These are phyloP conservation scores for Spilogale gracilis DNA, from an alignment of 2,113 vertebrate genomes.

Conservation along the genomic window DNA sequence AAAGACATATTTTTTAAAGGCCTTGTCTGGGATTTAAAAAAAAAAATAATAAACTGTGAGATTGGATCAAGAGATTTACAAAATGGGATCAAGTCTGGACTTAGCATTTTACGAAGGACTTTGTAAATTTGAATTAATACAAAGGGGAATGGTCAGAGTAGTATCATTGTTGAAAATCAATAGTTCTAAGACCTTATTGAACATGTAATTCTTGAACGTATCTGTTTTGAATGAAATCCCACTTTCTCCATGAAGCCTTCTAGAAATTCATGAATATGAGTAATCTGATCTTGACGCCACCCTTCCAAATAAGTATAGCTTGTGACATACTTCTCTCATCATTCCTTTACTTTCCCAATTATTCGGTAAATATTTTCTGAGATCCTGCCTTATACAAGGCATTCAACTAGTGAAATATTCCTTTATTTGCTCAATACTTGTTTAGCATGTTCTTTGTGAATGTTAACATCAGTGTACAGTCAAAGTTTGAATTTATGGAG, in stretches of 20 bases:
- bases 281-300: background rate
- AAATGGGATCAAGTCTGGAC: background rate
- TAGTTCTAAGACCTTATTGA: background rate
- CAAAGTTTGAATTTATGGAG: background rate
- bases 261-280: background rate
- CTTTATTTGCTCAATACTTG: background rate
- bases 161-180: background rate
- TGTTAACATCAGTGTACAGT: background rate
- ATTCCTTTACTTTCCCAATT: background rate
- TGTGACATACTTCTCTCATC: background rate
- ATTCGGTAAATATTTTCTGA: background rate
- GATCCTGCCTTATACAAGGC: background rate
- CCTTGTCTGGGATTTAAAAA: background rate
- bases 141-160: background rate
- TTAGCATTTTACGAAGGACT: background rate
- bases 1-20: conserved; percentile 13
- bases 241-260: background rate
- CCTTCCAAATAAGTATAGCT: background rate
- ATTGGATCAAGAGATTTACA: background rate
- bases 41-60: background rate
- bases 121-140: background rate
- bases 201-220: background rate
- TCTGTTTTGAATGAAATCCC: background rate
- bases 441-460: background rate
- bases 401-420: background rate